Evolutionary conservation across 2,113 vertebrate species (phyloP), one percentile per base, ranked within the genome.

Genomic region (Cepphus grylle): DNA sequence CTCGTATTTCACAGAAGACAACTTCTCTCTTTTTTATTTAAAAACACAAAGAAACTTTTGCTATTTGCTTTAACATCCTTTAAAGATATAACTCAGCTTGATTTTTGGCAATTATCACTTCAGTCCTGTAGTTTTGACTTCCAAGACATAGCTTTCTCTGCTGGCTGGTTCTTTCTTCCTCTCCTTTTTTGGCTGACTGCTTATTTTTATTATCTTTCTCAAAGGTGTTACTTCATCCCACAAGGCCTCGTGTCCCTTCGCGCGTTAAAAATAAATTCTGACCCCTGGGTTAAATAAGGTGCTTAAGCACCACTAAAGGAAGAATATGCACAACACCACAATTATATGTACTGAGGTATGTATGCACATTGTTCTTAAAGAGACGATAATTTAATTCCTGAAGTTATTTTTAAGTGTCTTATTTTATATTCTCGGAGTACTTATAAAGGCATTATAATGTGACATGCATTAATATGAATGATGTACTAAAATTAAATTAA

Each of bases 401-500:
- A 78, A 69, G 50, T 84, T 90, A 61, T 82, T 82, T 56, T 78
- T 34, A 81, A 73, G 23, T 82, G 62, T 53, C 80, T 82, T 67
- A 52, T 72, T 86, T 88, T 56, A 82, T 59, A 74, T 52, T 76
- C 53, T 82, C 66, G 42, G n/a, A 71, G 25, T 38, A 88, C 19
- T 94, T 82, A 59, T 11, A 71, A 85, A 62, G 26, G 32, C 74
- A 67, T 90, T 88, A 66, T 45, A 88, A 92, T n/a, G 30, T 81
- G 56, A 82, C 20, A 62, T 14, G 19, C 52, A 81, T 88, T 76
- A 58, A 79, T 58, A 90, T 8, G 18, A 90, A 78, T 20, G 6
- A 88, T n/a, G 22, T 22, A 59, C 40, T 81, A 79, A 93, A 78
- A 96, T 84, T 43, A 88, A 88, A 95, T 81, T 70, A 78, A 92